A percentile compares a stretch with the other conserved stretches of the same genome.
Conservation (phyloP, 2,888 invertebrate genomes). For the Clusia tigrina region DNA sequence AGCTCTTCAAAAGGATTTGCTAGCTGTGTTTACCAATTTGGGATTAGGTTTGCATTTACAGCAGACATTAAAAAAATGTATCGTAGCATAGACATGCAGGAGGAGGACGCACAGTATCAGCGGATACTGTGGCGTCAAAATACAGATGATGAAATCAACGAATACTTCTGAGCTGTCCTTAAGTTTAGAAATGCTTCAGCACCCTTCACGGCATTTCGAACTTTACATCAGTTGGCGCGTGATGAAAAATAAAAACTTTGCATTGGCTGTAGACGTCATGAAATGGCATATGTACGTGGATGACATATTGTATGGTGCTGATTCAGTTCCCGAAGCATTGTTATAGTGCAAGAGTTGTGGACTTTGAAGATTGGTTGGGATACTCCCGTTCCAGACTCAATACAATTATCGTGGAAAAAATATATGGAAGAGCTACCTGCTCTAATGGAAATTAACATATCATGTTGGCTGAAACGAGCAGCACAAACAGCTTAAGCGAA, state of each 20-base stretch:
- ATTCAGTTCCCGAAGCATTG: neutral
- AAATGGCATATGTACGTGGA: constrained; percentile 24
- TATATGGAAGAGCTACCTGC: neutral
- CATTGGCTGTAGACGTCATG: constrained; percentile 5
- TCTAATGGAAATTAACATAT: neutral
- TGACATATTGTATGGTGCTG: constrained; percentile 20
- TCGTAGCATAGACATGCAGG: constrained; percentile 19
- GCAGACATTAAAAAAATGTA: constrained; percentile 25
- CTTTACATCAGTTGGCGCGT: constrained; percentile 13
- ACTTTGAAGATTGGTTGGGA: constrained; percentile 13
- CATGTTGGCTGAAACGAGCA: neutral
- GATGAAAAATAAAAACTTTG: constrained; percentile 6
- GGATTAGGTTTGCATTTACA: constrained; percentile 20
- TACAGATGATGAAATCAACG: neutral
- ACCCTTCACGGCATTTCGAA: constrained; percentile 7
- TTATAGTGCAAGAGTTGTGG: neutral
- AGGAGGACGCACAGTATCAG: constrained; percentile 21
- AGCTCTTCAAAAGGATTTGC: constrained; percentile 20
- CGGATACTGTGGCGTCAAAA: constrained; percentile 19
- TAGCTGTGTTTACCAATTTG: constrained; percentile 21
- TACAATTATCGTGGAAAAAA: neutral
- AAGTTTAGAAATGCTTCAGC: constrained; percentile 6
- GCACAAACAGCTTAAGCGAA: neutral
- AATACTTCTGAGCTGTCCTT: constrained; percentile 3
- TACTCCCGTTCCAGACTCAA: neutral